Base-by-base conservation (phyloP, 2,113 vertebrate genomes). In the Takifugu bimaculatus region DNA sequence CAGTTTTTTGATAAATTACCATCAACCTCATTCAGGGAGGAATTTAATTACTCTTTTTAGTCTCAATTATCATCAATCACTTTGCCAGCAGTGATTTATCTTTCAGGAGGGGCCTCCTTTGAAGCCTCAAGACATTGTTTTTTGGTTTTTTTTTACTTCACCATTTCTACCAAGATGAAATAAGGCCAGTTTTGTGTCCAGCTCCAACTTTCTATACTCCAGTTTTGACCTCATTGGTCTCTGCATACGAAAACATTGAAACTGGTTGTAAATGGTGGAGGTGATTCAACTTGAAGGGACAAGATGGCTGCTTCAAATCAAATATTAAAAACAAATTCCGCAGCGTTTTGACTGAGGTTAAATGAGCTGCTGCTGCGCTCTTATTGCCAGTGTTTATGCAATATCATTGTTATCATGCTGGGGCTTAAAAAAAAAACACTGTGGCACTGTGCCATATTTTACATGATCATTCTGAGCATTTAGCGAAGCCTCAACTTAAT, bases 221-320 rank as follows among this genome's bases (percentile, higher is more conserved):
- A 15, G 14, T 48, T 13, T 43, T 43, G n/a, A 48, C 12, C 45
- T 5, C 4, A 6, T 48, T 9, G 42, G 45, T 48, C 15, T 48
- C 12, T 48, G 14, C 45, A 48, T 45, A n/a, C 15, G 50, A 82
- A 77, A 85, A 77, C 78, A 75, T 62, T 78, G 50, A 57, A 83
- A 71, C 42, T 68, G 54, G 28, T 77, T 80, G 79, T 66, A 77
- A 77, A 80, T 49, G 45, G 42, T 72, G 44, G 48, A 77, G 55
- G 59, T 76, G 72, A 78, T 79, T 70, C 73, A 70, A 71, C 44
- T 58, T 15, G 42, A 72, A 61, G 26, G 60, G 77, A 74, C 73
- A 77, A 68, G 44, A 54, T 63, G 0, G 9, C 25, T 54, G 9
- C 28, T 62, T 61, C 57, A 29, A 13, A 69, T 50, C 60, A 64